Conservation (phyloP, 2,888 invertebrate species). For the Aelia acuminata region DNA sequence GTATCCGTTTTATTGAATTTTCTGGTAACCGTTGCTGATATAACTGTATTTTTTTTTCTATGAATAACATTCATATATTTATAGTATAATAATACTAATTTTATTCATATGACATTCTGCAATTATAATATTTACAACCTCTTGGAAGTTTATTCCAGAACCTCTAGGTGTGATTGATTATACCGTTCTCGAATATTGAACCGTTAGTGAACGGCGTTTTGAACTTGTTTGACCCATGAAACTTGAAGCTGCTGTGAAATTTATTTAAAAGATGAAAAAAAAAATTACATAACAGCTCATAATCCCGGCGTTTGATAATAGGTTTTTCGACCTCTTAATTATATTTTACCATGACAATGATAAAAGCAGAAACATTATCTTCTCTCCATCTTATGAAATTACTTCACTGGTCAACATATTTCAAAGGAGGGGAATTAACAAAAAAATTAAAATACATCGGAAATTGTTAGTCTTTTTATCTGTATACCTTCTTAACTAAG, state of each 20-base stretch:
- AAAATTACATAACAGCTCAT: not conserved
- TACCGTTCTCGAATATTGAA: slow-evolving; percentile 3
- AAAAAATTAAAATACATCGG: no score
- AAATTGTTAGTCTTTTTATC: no score
- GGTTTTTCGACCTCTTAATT: not conserved
- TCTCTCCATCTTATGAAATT: not conserved
- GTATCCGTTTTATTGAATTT: no score
- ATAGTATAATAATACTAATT: no score
- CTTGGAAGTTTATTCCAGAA: not conserved
- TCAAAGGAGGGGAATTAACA: no score
- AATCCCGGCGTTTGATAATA: not conserved
- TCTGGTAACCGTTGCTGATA: no score
- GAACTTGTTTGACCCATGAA: not conserved
- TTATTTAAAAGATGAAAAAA: not conserved
- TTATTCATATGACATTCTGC: not conserved
- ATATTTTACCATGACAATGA: not conserved
- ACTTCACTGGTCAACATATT: not conserved
- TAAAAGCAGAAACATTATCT: not conserved
- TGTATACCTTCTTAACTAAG: no score
- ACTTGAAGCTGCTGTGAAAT: not conserved
- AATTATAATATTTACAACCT: not conserved
- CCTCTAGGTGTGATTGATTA: slow-evolving; percentile 12
- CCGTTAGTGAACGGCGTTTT: slow-evolving; percentile 24
- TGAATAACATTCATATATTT: no score
- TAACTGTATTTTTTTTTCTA: no score